Conservation (phyloP, 30 jellyfish, hydroid and myxozoan genomes). For the Hydra vulgaris region DNA sequence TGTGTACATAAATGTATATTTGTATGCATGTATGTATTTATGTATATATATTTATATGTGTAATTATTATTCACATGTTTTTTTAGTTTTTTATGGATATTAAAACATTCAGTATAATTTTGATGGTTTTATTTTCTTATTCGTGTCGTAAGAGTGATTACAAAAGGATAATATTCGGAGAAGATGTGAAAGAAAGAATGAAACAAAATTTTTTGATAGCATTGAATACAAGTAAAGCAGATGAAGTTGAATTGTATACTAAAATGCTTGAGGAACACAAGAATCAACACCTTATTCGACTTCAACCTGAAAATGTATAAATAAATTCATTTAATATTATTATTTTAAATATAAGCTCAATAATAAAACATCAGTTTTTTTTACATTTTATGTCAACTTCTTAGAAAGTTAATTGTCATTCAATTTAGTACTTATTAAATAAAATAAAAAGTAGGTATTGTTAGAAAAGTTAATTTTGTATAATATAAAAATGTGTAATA, state of each 20-base stretch:
- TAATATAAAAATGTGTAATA: no score
- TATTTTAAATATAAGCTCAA: not conserved
- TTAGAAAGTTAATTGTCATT: no score
- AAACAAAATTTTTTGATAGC: not conserved
- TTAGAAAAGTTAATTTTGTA: no score
- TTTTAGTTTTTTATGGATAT: no score
- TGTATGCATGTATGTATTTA: no score
- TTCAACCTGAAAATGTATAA: constrained; percentile 18
- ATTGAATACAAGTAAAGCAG: not conserved
- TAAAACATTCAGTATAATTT: not conserved
- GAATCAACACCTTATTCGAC: constrained; percentile 1
- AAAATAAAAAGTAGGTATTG: no score
- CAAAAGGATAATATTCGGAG: constrained; percentile 21
- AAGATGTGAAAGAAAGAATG: constrained; percentile 6
- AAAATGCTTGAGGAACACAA: constrained; percentile 5
- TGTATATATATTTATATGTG: no score
- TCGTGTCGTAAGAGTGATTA: constrained; percentile 23
- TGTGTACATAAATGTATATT: no score
- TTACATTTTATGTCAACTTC: no score
- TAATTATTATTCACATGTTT: no score
- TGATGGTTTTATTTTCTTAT: not conserved
- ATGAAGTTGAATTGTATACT: not conserved
- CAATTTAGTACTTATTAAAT: no score
- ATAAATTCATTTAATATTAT: not conserved
- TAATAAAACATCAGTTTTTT: not conserved